Base-by-base conservation (phyloP, 2,797 vertebrate species). In the Dallia pectoralis region DNA sequence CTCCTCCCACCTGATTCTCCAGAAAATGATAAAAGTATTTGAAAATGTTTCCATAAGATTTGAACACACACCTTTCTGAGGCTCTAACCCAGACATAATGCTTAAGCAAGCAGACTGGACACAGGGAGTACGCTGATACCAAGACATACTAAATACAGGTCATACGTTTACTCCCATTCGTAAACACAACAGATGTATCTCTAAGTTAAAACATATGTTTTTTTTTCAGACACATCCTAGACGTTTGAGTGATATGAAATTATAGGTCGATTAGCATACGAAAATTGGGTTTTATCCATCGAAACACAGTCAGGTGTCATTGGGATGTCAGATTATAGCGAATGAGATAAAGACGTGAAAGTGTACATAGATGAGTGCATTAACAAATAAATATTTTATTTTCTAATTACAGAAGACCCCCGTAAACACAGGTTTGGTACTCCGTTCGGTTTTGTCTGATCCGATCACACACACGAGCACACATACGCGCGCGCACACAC, bases 141-240 rank as follows among this genome's bases (percentile, higher is more conserved):
- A 90, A 59, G 85, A 89, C 81, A 67, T 80, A 90, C 87, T 77
- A 85, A 81, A 89, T 85, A 88, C 86, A 53, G 19, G 80, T 85
- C 85, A 83, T 84, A 81, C 80, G 85, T 83, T 82, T 80, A 82
- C 72, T 83, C 77, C 84, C 44, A 30, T 27, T 30, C 65, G 3
- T 25, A 51, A 44, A 33, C 63, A 68, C 67, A 68, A 68, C 67
- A 49, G 27, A 47, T 19, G 36, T 48, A 48, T 68, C 49, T 1
- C 18, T 4, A 68, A 30, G 22, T 15, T 8, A 68, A 51, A 25
- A 49, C n/a, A 22, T 19, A 68, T 47, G 49, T 14, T 1, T 27
- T 29, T n/a, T 68, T 49, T 67, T 49, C 14, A 49, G 66, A 67
- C 33, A 36, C 33, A 67, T 25, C 63, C 29, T 65, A 25, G 36